These are phyloP conservation scores for Valencia hispanica DNA, from an alignment of 2,797 vertebrate genomes.

Conservation along the genomic window DNA sequence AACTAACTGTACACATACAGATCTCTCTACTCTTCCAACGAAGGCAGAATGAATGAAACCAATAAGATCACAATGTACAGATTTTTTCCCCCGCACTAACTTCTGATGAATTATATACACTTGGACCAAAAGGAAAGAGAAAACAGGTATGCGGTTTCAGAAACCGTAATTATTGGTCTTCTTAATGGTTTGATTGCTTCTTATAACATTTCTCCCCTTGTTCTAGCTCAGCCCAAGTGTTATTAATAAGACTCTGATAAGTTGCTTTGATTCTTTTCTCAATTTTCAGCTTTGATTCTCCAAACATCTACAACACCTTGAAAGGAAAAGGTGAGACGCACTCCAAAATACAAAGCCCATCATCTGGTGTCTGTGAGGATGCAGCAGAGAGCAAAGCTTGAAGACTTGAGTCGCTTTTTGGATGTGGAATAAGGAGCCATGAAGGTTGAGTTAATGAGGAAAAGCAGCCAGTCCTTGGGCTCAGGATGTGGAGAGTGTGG, in stretches of 20 bases:
- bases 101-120: constrained; percentile 57
- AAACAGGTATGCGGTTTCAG: constrained; percentile 23
- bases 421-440: constrained; percentile 47
- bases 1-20: constrained; percentile 71
- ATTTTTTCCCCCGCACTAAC: constrained; percentile 30
- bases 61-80: constrained; percentile 43
- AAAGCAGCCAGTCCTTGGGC: neutral
- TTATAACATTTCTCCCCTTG: constrained; percentile 33
- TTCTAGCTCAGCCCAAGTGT: constrained; percentile 18
- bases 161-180: constrained; percentile 45
- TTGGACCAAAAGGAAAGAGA: constrained; percentile 22
- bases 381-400: constrained; percentile 21
- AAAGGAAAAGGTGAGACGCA: neutral
- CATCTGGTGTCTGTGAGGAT: constrained; percentile 24
- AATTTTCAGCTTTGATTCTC: constrained; percentile 11
- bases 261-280: constrained; percentile 26
- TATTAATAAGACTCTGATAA: constrained; percentile 15
- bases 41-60: constrained; percentile 60
- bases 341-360: neutral
- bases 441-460: constrained; percentile 7
- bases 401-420: constrained; percentile 38
- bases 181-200: constrained; percentile 24
- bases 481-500: constrained; percentile 69
- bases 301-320: constrained; percentile 16
- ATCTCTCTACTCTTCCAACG: constrained; percentile 66